Evolutionary conservation across 2,797 vertebrate species (phyloP), one percentile per base, ranked within the genome.

Genomic region (Anas acuta): DNA sequence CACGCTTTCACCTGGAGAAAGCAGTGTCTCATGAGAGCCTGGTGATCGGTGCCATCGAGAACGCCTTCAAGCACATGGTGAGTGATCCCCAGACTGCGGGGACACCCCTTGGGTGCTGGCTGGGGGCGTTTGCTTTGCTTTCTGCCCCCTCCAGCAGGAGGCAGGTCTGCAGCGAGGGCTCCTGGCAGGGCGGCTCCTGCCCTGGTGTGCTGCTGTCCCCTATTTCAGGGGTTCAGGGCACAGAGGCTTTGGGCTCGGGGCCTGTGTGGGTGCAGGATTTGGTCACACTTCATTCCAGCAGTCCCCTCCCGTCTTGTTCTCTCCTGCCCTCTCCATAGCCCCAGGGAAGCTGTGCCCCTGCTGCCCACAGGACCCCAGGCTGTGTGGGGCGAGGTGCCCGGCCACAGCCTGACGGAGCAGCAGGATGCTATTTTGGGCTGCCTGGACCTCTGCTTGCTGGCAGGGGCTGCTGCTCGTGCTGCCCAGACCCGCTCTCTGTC

Each of bases 31-130:
- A 99, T 3, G 99, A 99, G 95, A 99, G 98, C 87, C 98, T 99
- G 93, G 98, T 99, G 83, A 98, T 99, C 26, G 99, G 99, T 2
- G 99, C 99, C 94, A 99, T 99, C 37, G 99, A 99, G 97, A 99
- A 98, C 0, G 99, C 99, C 93, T 99, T 99, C 96, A 98, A 98
- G 95, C 98, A 98, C 97, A 99, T 99, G 99, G 99, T 99, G 93
- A 98, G 98, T 21, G 22, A 41, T 35, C 28, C 49, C 33, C 19
- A 6, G 32, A 56, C 71, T 19, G 6, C 1, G 5, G 37, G 13
- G 11, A 37, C 5, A 1, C 10, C 41, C 2, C 4, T 7, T 56
- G 1, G 58, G n/a, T 20, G 3, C 8, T 10, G 0, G 32, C 25
- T 23, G 32, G 66, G 20, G 61, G 23, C 13, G 6, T 47, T 33